Evolutionary conservation across 1,140 invertebrate genomes (phyloP).

Genomic region (Ceratoteleas bidentatus): DNA sequence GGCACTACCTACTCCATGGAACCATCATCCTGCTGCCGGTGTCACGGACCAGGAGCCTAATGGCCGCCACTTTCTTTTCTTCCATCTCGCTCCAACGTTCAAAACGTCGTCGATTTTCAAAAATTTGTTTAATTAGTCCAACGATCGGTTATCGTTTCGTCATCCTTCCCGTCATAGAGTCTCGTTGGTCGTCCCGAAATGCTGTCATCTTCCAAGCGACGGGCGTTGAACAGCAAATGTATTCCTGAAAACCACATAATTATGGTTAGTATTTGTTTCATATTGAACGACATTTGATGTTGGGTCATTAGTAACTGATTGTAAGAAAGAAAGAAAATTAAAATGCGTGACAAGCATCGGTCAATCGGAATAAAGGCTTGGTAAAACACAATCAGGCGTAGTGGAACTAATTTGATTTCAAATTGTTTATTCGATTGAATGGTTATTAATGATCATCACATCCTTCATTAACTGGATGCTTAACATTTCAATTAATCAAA

Average conservation of each 20-base stretch:
- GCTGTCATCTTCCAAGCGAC: background rate
- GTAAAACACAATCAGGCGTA: too few species aligned
- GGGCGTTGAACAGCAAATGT: background rate
- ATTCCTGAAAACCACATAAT: too few species aligned
- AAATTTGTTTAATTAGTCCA: conserved; percentile 52
- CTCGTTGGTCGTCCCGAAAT: background rate
- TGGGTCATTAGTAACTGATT: background rate
- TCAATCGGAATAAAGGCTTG: too few species aligned
- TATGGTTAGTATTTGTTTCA: too few species aligned
- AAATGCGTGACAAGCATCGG: background rate
- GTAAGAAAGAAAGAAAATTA: background rate
- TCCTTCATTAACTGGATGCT: too few species aligned
- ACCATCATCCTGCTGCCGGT: conserved; percentile 79
- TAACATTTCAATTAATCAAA: too few species aligned
- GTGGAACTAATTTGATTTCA: too few species aligned
- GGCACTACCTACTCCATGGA: conserved; percentile 80
- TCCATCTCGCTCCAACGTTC: conserved; percentile 60
- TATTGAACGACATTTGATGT: background rate
- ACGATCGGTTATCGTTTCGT: conserved; percentile 26
- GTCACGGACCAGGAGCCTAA: conserved; percentile 74
- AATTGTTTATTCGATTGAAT: too few species aligned
- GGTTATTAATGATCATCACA: too few species aligned
- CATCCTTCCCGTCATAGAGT: conserved; percentile 19
- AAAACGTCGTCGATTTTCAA: conserved; percentile 77
- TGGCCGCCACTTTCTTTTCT: conserved; percentile 73